phyloP scores from a whole-genome alignment of 2,888 invertebrate species.

The Ormia ochracea region DNA sequence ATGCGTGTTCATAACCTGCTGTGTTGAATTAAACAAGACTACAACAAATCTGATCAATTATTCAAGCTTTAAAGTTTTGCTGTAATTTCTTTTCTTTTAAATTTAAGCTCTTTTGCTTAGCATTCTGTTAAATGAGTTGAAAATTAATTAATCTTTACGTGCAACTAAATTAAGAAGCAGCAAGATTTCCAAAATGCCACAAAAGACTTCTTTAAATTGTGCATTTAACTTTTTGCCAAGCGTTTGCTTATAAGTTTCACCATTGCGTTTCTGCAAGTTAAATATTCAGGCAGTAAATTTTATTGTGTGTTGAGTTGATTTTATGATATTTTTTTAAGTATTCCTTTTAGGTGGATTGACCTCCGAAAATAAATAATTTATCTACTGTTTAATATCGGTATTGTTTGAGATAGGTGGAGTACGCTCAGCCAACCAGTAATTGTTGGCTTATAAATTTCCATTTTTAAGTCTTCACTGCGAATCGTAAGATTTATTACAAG shows the following conservation, averaged over 20 bases:
- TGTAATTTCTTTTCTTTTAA: neutral
- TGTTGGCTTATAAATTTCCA: neutral
- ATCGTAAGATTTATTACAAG: slow-evolving; percentile 54
- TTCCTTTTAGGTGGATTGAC: slow-evolving; percentile 46
- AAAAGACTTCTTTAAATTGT: slow-evolving; percentile 8
- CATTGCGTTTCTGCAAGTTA: slow-evolving; percentile 12
- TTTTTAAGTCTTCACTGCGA: slow-evolving; percentile 4
- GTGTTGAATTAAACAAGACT: slow-evolving; percentile 25
- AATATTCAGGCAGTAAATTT: neutral
- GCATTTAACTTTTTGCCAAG: slow-evolving; percentile 1
- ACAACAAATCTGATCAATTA: slow-evolving; percentile 48
- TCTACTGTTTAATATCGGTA: slow-evolving; percentile 62
- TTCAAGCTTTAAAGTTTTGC: neutral
- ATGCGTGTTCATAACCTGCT: slow-evolving; percentile 46
- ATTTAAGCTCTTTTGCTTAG: neutral
- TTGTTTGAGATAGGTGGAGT: neutral
- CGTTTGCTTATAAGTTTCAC: slow-evolving; percentile 26
- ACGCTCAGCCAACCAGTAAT: slow-evolving; percentile 19
- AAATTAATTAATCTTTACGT: slow-evolving; percentile 66
- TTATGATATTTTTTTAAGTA: neutral
- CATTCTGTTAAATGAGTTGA: slow-evolving; percentile 61
- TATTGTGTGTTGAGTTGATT: neutral
- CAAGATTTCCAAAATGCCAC: neutral
- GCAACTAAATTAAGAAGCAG: slow-evolving; percentile 62
- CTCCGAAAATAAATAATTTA: slow-evolving; percentile 64